A percentile compares a stretch with the other conserved stretches of the same genome.
Evolutionary conservation across 2,113 vertebrate genomes (phyloP).

Genomic region (Nycticorax nycticorax): DNA sequence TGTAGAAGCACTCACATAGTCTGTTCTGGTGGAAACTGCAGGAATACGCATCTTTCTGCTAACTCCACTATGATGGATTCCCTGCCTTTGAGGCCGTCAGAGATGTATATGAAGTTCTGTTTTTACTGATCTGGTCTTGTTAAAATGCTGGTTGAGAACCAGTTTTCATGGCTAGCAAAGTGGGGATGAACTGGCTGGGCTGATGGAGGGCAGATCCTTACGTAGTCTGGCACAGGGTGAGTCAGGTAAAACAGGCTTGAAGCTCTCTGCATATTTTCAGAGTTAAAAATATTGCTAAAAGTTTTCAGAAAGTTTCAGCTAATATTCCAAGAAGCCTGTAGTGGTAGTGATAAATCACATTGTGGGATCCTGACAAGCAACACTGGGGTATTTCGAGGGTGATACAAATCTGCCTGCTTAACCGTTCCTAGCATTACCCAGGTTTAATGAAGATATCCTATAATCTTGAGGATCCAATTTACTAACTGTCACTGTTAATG

Average conservation of each 20-base stretch:
- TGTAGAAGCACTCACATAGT: neutral
- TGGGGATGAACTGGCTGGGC: neutral
- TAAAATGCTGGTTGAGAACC: neutral
- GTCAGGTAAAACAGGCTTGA: neutral
- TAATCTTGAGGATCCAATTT: neutral
- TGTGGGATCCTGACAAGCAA: neutral
- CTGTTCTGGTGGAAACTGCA: neutral
- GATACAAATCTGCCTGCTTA: neutral
- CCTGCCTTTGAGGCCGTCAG: too few relatives aligned
- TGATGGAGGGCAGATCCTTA: too few relatives aligned
- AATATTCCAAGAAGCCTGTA: accelerated
- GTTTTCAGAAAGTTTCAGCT: neutral
- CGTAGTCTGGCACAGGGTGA: accelerated
- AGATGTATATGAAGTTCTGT: neutral
- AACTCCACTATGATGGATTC: neutral
- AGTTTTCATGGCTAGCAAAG: neutral
- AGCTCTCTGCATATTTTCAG: accelerated
- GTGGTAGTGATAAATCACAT: neutral
- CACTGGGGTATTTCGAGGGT: neutral
- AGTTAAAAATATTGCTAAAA: neutral
- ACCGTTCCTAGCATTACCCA: neutral
- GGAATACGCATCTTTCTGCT: neutral
- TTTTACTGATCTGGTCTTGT: neutral
- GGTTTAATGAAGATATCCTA: neutral
- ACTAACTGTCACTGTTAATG: neutral